Base-by-base conservation (phyloP, 2,888 invertebrate species). In the Andrena camellia region DNA sequence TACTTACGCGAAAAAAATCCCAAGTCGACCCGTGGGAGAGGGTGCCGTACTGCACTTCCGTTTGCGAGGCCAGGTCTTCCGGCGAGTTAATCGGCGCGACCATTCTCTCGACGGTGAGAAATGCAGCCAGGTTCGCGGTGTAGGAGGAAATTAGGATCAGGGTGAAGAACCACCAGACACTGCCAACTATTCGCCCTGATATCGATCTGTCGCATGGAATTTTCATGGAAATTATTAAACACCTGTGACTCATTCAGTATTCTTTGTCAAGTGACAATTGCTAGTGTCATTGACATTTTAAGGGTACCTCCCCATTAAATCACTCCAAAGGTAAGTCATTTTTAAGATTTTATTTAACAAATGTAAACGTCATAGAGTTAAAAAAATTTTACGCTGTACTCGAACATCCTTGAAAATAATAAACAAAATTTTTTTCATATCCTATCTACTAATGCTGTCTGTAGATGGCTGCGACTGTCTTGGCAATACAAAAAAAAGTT, bases 91-190 rank as follows among this genome's bases (percentile, higher is more conserved):
- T 97, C n/a, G 99, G 99, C 17, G 98, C 97, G 6, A 98, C 97
- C 97, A 99, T 99, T 88, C 99, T 96, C 94, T 99, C 99, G 78
- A 99, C 97, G 17, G 99, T 99, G 78, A 99, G 96, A 94, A 99
- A 99, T 3, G 99, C 99, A 1, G 99, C 99, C 90, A 99, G 95
- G 94, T 99, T 99, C 81, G 99, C 99, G 63, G 99, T 99, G 94
- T 99, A 99, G 29, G 99, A 99, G 73, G 99, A 99, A 86, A 99
- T 98, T 77, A 99, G 96, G 92, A 99, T 99, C 84, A 99, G 95
- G 0, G 99, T 99, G 95, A 99, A 99, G 94, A 99, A 99, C 99
- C 99, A 99, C 99, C 99, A 99, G 1, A 99, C 99, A 57, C 98
- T 98, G 60, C 99, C 99, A 2, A 99, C 99, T 90, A 99, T 99